These are phyloP conservation scores for Eupeodes luniger DNA, from an alignment of 2,888 invertebrate species.

Conservation along the genomic window DNA sequence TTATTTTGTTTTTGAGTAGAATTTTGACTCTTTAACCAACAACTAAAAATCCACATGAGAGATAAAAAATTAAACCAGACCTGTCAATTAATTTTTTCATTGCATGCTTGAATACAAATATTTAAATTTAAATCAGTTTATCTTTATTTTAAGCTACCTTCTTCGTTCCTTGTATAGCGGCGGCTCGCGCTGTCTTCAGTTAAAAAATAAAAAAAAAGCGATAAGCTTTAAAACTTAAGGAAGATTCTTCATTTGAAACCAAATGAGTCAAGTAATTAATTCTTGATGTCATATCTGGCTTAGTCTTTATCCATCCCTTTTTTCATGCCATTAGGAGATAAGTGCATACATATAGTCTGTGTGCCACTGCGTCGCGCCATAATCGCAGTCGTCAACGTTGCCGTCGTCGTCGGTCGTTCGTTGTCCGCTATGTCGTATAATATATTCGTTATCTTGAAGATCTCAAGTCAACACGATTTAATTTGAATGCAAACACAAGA, in stretches of 20 bases:
- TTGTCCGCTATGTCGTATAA: not conserved
- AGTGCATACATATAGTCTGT: not conserved
- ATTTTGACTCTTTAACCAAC: too few relatives aligned
- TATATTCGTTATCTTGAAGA: slow-evolving; percentile 18
- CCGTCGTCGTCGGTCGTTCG: too few relatives aligned
- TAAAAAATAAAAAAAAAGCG: not conserved
- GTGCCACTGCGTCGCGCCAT: slow-evolving; percentile 1
- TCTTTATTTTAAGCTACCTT: too few relatives aligned
- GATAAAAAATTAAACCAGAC: too few relatives aligned
- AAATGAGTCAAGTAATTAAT: slow-evolving; percentile 69
- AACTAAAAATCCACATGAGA: too few relatives aligned
- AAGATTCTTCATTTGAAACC: slow-evolving; percentile 6
- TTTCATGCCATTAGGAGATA: slow-evolving; percentile 21
- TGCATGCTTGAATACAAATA: too few relatives aligned
- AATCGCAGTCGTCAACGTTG: too few relatives aligned
- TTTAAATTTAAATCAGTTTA: too few relatives aligned
- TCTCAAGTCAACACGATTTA: slow-evolving; percentile 61
- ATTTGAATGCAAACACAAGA: slow-evolving; percentile 54
- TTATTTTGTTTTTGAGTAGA: too few relatives aligned
- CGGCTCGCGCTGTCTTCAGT: not conserved
- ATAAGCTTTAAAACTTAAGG: slow-evolving; percentile 36
- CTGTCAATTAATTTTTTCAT: too few relatives aligned
- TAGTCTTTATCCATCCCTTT: slow-evolving; percentile 4
- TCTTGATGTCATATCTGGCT: slow-evolving; percentile 68
- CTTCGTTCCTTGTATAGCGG: too few relatives aligned